Evolutionary conservation across 1,140 invertebrate genomes (phyloP).

Genomic region (Oncopodura yosiiana): DNA sequence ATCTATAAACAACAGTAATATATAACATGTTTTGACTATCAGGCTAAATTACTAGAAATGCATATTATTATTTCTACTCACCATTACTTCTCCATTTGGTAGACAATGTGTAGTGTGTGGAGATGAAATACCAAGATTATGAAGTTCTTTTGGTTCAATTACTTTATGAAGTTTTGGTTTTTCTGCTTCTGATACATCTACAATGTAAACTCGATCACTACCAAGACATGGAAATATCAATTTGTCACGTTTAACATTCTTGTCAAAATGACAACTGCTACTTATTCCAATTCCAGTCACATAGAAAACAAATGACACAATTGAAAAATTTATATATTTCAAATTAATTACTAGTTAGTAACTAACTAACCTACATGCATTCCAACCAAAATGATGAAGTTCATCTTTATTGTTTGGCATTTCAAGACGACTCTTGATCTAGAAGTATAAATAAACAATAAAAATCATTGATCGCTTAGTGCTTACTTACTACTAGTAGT

Average conservation of each 20-base stretch:
- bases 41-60: no score
- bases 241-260: slow-evolving; percentile 56
- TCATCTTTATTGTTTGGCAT: slow-evolving; percentile 75
- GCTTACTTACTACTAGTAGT: neutral
- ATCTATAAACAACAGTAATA: no score
- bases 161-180: slow-evolving; percentile 57
- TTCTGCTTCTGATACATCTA: slow-evolving; percentile 62
- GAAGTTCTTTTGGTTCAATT: slow-evolving; percentile 53
- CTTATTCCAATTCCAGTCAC: neutral
- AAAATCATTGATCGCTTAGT: neutral
- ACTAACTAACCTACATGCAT: slow-evolving; percentile 59
- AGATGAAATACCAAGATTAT: slow-evolving; percentile 60
- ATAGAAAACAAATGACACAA: neutral
- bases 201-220: slow-evolving; percentile 73
- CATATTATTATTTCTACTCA: no score
- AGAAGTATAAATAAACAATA: slow-evolving; percentile 23
- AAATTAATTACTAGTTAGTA: neutral
- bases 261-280: slow-evolving; percentile 66
- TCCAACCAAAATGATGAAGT: slow-evolving; percentile 92
- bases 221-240: slow-evolving; percentile 72
- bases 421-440: slow-evolving; percentile 79
- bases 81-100: slow-evolving; percentile 81
- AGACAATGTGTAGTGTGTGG: slow-evolving; percentile 92
- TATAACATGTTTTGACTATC: no score
- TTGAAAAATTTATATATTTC: neutral